These are phyloP conservation scores for Drosophila falleni DNA, from an alignment of 2,888 invertebrate genomes.

Conservation along the genomic window DNA sequence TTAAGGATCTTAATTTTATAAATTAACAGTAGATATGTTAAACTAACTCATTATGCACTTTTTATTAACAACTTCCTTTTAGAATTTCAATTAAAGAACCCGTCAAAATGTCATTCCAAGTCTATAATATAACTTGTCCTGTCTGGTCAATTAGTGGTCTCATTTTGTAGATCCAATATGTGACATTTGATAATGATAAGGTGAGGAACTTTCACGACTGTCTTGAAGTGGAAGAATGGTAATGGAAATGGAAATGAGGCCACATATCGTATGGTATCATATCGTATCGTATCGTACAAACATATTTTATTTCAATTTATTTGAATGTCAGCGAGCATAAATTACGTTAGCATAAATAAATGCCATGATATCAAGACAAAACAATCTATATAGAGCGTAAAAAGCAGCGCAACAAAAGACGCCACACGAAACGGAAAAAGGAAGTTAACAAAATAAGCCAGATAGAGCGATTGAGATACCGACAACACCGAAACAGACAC, in stretches of 20 bases:
- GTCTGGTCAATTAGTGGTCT: conserved; percentile 45
- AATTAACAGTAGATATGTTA: background rate
- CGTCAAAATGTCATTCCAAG: conserved; percentile 3
- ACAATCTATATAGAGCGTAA: conserved; percentile 76
- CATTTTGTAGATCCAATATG: conserved; percentile 19
- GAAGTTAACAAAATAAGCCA: conserved; percentile 80
- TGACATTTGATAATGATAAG: conserved; percentile 58
- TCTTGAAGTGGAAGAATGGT: conserved; percentile 27
- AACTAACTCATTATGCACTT: no score
- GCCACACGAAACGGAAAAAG: conserved; percentile 70
- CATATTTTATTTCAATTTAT: conserved; percentile 76
- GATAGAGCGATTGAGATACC: conserved; percentile 76
- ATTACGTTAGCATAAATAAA: conserved; percentile 71
- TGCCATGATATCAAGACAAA: conserved; percentile 69
- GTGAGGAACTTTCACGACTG: conserved; percentile 55
- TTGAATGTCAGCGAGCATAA: conserved; percentile 71
- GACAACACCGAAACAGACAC: conserved; percentile 49
- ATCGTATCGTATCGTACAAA: conserved; percentile 9
- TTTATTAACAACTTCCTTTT: background rate
- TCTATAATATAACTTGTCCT: conserved; percentile 30
- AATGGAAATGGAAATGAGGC: conserved; percentile 28
- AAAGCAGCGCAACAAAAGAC: conserved; percentile 60
- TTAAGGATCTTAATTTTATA: background rate
- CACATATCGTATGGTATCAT: conserved; percentile 3
- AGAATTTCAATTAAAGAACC: conserved; percentile 15